A percentile compares a stretch with the other conserved stretches of the same genome.
These are phyloP conservation scores for Arctocebus calabarensis DNA, from an alignment of 2,797 vertebrate genomes.

Conservation along the genomic window DNA sequence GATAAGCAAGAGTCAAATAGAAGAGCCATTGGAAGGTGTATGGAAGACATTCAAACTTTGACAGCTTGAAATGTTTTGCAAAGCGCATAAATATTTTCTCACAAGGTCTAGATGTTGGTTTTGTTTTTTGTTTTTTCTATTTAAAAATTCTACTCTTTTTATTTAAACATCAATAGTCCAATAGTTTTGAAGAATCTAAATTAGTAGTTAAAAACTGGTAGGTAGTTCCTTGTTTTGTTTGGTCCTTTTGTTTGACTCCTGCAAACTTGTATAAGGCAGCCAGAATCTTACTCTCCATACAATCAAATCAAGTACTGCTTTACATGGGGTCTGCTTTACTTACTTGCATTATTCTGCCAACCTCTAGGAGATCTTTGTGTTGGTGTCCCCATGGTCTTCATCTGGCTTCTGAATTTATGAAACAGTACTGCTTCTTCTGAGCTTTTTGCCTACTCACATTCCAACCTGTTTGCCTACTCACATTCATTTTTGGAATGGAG, in stretches of 20 bases:
- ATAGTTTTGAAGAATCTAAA: neutral
- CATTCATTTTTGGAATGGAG: neutral
- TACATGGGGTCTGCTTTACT: neutral
- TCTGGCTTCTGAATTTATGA: neutral
- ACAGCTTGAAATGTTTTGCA: neutral
- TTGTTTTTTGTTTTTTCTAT: neutral
- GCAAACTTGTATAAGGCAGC: neutral
- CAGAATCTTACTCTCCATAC: neutral
- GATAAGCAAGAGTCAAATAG: neutral
- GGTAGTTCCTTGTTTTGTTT: neutral
- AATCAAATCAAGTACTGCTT: neutral
- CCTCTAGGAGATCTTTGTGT: neutral
- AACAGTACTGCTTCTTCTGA: neutral
- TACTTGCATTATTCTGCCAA: no score
- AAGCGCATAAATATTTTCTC: neutral
- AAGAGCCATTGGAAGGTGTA: neutral
- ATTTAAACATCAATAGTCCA: constrained; percentile 3
- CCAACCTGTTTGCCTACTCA: neutral
- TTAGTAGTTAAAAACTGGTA: neutral
- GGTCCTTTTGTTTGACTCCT: neutral
- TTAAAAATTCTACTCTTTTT: neutral
- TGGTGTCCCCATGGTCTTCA: neutral
- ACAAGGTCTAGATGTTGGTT: neutral
- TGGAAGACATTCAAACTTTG: neutral
- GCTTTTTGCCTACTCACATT: neutral